Conservation (phyloP, 2,797 vertebrate genomes). For the Salarias fasciatus region DNA sequence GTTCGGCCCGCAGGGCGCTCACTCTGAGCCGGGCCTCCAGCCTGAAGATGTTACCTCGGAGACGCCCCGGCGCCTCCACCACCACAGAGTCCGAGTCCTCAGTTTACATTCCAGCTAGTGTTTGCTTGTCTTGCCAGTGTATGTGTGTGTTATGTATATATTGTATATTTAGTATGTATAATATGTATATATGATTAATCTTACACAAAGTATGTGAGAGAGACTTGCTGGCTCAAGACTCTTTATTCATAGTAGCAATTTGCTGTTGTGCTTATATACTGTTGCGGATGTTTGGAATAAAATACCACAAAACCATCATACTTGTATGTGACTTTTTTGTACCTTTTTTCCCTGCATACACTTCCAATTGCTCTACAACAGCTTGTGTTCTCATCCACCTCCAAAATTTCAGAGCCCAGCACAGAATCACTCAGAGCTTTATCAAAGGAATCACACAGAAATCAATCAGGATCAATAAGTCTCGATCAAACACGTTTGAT, state of each 20-base stretch:
- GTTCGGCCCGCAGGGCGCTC: slow-evolving; percentile 92
- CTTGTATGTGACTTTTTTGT: slow-evolving; percentile 15
- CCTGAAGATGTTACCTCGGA: slow-evolving; percentile 93
- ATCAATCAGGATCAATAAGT: too few species aligned
- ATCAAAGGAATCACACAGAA: too few species aligned
- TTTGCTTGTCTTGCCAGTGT: slow-evolving; percentile 15
- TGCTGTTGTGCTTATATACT: slow-evolving; percentile 15
- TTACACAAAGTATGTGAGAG: slow-evolving; percentile 24
- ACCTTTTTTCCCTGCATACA: too few species aligned
- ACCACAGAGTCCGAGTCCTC: slow-evolving; percentile 97
- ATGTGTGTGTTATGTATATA: slow-evolving; percentile 30
- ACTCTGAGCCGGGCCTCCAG: slow-evolving; percentile 92
- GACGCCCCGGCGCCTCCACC: slow-evolving; percentile 90
- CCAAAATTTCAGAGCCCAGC: too few species aligned
- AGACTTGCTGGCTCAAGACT: slow-evolving; percentile 72
- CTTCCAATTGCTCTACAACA: slow-evolving; percentile 1
- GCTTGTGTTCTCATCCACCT: too few species aligned
- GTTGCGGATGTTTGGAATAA: slow-evolving; percentile 66
- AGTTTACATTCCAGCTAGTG: slow-evolving; percentile 96
- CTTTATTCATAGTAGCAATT: too few species aligned
- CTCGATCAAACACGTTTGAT: too few species aligned
- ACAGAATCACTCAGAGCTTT: too few species aligned
- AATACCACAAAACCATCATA: slow-evolving; percentile 15
- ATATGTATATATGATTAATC: too few species aligned
- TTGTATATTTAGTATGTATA: slow-evolving; percentile 16